phyloP scores from a whole-genome alignment of 2,113 vertebrate genomes.

The Xenotilapia leptura region DNA sequence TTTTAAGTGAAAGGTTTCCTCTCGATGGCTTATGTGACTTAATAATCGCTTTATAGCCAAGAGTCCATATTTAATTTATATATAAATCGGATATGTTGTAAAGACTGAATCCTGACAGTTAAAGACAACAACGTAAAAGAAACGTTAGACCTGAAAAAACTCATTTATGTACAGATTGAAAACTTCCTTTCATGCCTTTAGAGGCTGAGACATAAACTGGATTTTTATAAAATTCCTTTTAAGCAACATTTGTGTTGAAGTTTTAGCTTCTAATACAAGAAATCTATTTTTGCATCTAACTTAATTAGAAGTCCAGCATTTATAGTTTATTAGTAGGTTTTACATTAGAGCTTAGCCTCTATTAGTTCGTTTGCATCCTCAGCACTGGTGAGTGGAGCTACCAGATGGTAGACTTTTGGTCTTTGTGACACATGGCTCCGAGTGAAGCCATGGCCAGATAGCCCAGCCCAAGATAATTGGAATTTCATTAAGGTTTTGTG shows the following conservation, averaged over 20 bases:
- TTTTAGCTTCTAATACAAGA: background rate
- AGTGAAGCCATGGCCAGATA: constrained; percentile 50
- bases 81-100: background rate
- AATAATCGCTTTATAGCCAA: background rate
- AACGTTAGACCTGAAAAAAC: background rate
- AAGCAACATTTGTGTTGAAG: background rate
- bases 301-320: background rate
- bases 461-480: constrained; percentile 71
- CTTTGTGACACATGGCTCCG: constrained; percentile 64
- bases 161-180: background rate
- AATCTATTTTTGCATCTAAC: background rate
- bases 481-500: constrained; percentile 73
- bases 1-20: constrained; percentile 29
- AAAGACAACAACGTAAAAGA: background rate
- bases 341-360: background rate
- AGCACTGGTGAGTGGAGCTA: constrained; percentile 25
- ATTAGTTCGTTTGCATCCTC: constrained; percentile 18
- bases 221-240: background rate
- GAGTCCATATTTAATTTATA: background rate
- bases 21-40: background rate
- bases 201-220: background rate
- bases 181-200: background rate
- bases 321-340: background rate
- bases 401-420: constrained; percentile 71
- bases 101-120: background rate